Evolutionary conservation across 2,113 vertebrate genomes (phyloP), one percentile per base, ranked within the genome.

Genomic region (Podiceps cristatus): DNA sequence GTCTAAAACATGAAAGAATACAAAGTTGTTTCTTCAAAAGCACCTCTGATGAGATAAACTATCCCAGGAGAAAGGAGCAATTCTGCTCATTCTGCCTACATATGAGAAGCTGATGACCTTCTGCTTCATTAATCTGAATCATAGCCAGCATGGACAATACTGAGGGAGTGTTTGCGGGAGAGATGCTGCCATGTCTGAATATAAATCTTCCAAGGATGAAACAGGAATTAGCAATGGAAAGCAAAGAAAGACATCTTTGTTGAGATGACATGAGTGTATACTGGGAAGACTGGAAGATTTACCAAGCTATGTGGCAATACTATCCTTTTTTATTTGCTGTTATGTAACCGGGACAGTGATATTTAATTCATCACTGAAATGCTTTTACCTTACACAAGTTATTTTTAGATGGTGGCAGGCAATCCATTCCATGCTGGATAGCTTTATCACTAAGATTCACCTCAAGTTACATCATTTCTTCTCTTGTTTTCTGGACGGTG

Each of bases 1-100:
- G 47, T 91, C 66, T 77, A 49, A 80, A 77, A 83, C 42, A 33
- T 75, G 45, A 89, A 87, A 89, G 52, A 91, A 83, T 56, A 81
- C 42, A 75, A 74, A 91, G 85, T 37, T 68, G 23, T 93, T 93
- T 74, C 78, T 92, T 92, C 85, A 83, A 55, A 95, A 88, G 17
- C 28, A 50, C 35, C 77, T 80, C 53, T 82, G 42, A 78, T 60
- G 58, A 77, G 49, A 47, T 58, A 87, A 64, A 59, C 25, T 76
- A 5, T 68, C 62, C 42, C 14, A 64, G 72, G 18, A 71, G 63
- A 73, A 81, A 45, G 86, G 45, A 74, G 33, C 7, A 66, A 84
- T 94, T 75, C 59, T 92, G 52, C 53, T 83, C 53, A 79, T 80
- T 93, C 55, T 78, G 52, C 45, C 68, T 53, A 82, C 28, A 49